These are phyloP conservation scores for Formicarius rufipectus DNA, from an alignment of 2,113 vertebrate species.

Conservation along the genomic window DNA sequence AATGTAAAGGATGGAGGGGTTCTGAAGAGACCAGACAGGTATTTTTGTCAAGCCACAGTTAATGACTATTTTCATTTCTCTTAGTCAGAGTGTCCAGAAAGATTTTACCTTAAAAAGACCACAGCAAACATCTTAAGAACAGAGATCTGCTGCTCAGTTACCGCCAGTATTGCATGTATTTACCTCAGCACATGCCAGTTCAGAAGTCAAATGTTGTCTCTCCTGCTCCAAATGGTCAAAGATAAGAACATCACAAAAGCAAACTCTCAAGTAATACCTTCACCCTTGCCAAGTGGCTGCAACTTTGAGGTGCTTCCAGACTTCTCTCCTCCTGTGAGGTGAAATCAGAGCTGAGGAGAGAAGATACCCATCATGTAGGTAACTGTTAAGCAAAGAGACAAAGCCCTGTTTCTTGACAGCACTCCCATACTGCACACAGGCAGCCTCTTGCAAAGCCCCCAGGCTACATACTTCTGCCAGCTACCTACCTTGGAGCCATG, in stretches of 20 bases:
- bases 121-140: not conserved
- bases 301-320: not conserved
- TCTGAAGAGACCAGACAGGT: not conserved
- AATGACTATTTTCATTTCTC: not conserved
- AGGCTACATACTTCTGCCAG: not conserved
- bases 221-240: not conserved
- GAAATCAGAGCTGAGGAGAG: not conserved
- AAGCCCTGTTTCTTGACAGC: not conserved
- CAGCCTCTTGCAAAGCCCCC: not conserved
- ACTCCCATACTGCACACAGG: rapidly evolving
- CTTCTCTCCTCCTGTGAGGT: not conserved
- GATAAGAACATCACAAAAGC: not conserved
- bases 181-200: not conserved
- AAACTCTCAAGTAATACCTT: not conserved
- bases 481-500: not conserved
- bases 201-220: not conserved
- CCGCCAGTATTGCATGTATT: not conserved
- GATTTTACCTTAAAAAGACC: not conserved
- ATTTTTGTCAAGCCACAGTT: not conserved
- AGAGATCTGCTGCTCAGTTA: not conserved
- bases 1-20: not conserved
- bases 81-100: not conserved
- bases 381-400: not conserved
- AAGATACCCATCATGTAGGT: not conserved
- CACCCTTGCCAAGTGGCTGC: not conserved